Conservation (phyloP, 2,113 vertebrate genomes). For the Fregetta grallaria region DNA sequence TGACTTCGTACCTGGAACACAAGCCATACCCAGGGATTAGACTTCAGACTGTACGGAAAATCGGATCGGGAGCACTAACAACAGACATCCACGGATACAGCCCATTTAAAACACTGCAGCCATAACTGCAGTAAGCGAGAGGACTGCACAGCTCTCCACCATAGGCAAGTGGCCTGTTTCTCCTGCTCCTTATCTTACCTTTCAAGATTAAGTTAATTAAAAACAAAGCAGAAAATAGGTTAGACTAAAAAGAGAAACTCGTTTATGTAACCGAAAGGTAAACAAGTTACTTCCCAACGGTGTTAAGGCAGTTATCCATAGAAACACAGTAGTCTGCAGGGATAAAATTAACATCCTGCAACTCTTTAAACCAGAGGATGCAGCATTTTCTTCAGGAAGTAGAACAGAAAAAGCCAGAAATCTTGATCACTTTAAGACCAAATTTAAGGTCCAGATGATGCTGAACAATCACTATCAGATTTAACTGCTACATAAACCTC, state of each 20-base stretch:
- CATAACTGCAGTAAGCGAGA: not conserved
- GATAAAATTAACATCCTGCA: not conserved
- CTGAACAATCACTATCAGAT: not conserved
- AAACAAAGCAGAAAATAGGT: not conserved
- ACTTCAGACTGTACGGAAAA: not conserved
- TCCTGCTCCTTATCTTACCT: not conserved
- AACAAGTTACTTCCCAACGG: not conserved
- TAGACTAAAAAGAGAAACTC: not conserved
- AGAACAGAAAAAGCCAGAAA: not conserved
- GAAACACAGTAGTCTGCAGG: not conserved
- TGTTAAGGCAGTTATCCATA: not conserved
- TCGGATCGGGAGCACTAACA: not conserved
- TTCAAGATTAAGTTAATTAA: not conserved
- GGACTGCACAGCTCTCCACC: no score
- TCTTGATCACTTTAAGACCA: not conserved
- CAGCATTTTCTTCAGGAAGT: not conserved
- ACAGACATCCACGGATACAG: fast-evolving
- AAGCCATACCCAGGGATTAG: not conserved
- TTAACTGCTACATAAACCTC: not conserved
- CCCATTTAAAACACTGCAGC: not conserved
- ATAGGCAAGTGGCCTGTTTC: not conserved
- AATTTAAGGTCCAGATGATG: not conserved
- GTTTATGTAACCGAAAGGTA: not conserved
- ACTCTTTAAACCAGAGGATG: not conserved
- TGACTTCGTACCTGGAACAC: not conserved